phyloP scores from a whole-genome alignment of 2,113 vertebrate species.

The Nothobranchius kuhntae region DNA sequence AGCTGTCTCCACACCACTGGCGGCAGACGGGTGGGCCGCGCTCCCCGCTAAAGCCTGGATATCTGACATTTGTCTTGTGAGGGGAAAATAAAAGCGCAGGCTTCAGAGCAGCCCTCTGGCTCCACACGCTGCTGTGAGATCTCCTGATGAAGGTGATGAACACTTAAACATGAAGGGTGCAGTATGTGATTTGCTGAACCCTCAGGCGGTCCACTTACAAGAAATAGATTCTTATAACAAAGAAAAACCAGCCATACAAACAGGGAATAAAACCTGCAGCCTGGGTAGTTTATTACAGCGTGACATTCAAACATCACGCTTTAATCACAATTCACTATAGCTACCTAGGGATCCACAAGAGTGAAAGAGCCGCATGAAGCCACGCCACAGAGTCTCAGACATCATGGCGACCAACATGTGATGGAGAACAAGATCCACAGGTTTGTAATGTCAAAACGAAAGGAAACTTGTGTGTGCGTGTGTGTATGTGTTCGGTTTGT shows the following conservation, averaged over 20 bases:
- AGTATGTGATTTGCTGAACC: conserved; percentile 58
- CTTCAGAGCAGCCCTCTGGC: conserved; percentile 59
- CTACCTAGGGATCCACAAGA: conserved; percentile 17
- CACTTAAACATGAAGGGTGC: conserved; percentile 69
- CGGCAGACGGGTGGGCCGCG: conserved; percentile 68
- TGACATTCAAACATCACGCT: conserved; percentile 53
- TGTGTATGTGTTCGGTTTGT: conserved; percentile 31
- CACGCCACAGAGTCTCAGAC: conserved; percentile 7
- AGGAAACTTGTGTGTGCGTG: conserved; percentile 5
- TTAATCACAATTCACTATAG: conserved; percentile 46
- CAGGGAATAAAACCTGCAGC: conserved; percentile 54
- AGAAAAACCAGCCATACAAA: conserved; percentile 45
- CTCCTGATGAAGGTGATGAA: conserved; percentile 69
- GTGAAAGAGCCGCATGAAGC: conserved; percentile 25
- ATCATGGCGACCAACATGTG: background rate
- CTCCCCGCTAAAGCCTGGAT: conserved; percentile 64
- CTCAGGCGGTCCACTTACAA: conserved; percentile 61
- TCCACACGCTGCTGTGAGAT: conserved; percentile 50
- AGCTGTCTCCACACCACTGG: conserved; percentile 70
- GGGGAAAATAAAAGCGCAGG: conserved; percentile 67
- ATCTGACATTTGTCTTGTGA: conserved; percentile 75
- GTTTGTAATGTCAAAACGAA: conserved; percentile 15
- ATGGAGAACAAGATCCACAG: conserved; percentile 8
- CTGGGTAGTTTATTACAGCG: conserved; percentile 57
- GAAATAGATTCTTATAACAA: conserved; percentile 47